phyloP scores from a whole-genome alignment of 2,888 invertebrate species.

The Allolobophora icterica region DNA sequence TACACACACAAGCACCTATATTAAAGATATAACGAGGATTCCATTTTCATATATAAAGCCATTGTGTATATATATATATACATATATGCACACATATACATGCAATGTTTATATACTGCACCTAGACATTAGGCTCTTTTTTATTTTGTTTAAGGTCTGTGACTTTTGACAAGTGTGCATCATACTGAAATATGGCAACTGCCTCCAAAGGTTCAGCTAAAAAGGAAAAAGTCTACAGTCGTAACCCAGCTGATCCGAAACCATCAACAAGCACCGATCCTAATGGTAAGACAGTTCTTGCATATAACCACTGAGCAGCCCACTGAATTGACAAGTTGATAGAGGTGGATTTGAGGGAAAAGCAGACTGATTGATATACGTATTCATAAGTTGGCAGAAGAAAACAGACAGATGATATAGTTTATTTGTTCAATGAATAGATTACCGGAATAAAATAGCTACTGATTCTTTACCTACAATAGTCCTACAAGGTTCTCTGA shows the following conservation, averaged over 20 bases:
- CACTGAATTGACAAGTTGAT: neutral
- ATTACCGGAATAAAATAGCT: no score
- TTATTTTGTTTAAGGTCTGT: neutral
- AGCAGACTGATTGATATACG: neutral
- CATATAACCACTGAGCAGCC: neutral
- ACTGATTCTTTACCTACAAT: no score
- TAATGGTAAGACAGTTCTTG: neutral
- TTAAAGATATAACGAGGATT: no score
- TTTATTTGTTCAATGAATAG: no score
- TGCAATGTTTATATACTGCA: neutral
- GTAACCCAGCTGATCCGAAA: neutral
- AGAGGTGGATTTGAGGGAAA: no score
- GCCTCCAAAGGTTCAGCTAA: neutral
- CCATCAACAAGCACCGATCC: neutral
- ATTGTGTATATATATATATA: no score
- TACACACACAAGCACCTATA: no score
- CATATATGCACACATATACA: no score
- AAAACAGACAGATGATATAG: neutral
- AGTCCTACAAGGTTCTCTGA: no score
- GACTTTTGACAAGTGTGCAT: neutral
- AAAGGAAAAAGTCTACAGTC: neutral
- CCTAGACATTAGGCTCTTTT: neutral
- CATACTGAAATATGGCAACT: slow-evolving; percentile 17
- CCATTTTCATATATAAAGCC: no score
- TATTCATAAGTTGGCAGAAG: neutral